A percentile compares a stretch with the other conserved stretches of the same genome.
These are phyloP conservation scores for Panthera tigris DNA, from an alignment of 2,113 vertebrate genomes.

Conservation along the genomic window DNA sequence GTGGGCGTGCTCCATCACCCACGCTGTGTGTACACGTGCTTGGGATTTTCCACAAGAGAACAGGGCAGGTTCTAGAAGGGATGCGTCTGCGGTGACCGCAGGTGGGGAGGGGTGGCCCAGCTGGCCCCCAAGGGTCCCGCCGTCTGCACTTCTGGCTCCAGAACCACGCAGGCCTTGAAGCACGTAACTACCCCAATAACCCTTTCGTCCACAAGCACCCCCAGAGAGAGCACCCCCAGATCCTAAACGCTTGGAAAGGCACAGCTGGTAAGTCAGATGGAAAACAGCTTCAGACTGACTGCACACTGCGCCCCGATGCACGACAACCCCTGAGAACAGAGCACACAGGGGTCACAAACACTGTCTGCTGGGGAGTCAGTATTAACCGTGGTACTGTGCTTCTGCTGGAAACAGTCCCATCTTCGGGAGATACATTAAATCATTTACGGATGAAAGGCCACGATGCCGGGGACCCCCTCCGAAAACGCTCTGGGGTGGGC, in stretches of 20 bases:
- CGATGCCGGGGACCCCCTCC: neutral
- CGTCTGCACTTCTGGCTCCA: neutral
- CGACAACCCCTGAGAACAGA: neutral
- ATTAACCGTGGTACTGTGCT: neutral
- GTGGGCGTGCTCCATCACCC: neutral
- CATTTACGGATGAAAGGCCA: neutral
- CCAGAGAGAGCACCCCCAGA: neutral
- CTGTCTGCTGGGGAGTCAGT: neutral
- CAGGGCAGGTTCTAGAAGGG: neutral
- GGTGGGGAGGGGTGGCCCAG: neutral
- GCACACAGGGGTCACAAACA: neutral
- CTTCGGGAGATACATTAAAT: neutral
- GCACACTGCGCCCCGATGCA: neutral
- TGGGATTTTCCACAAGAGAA: neutral
- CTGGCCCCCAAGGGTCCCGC: fast-evolving
- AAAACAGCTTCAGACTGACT: neutral
- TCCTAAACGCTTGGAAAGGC: neutral
- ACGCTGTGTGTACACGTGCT: too few relatives aligned
- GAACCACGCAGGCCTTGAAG: neutral
- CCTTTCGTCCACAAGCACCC: neutral
- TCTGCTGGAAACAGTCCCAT: neutral
- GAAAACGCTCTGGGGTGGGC: neutral
- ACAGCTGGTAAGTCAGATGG: neutral
- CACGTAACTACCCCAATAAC: fast-evolving
- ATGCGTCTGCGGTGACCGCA: neutral